Evolutionary conservation across 2,113 vertebrate genomes (phyloP).

Genomic region (Notothenia rossii): DNA sequence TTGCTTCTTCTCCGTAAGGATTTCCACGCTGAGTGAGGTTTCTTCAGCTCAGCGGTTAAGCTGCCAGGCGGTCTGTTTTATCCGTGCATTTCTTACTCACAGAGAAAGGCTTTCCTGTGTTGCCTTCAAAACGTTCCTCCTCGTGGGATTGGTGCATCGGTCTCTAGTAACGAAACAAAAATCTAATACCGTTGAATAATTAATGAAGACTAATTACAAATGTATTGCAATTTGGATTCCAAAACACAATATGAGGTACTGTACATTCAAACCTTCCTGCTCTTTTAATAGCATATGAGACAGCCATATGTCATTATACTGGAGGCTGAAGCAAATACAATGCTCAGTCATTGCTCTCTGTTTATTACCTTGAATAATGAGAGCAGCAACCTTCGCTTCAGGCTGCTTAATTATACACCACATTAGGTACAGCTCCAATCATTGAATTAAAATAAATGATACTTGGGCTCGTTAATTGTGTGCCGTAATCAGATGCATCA

Average conservation of each 20-base stretch:
- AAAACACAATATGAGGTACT: slow-evolving; percentile 13
- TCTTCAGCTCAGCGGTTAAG: slow-evolving; percentile 15
- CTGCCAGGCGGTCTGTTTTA: slow-evolving; percentile 14
- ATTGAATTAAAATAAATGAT: slow-evolving; percentile 40
- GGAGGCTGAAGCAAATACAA: slow-evolving; percentile 12
- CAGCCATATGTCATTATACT: slow-evolving; percentile 15
- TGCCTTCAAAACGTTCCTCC: slow-evolving; percentile 17
- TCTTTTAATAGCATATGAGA: not conserved
- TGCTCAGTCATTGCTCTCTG: slow-evolving; percentile 5
- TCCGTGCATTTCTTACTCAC: slow-evolving; percentile 2
- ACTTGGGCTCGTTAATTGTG: slow-evolving; percentile 17
- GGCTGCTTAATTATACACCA: slow-evolving; percentile 29
- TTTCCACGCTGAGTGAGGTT: slow-evolving; percentile 2
- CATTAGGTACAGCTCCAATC: slow-evolving; percentile 27
- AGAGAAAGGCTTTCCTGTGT: slow-evolving; percentile 14
- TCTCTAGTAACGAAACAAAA: slow-evolving; percentile 26
- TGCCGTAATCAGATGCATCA: slow-evolving; percentile 14
- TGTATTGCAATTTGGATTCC: slow-evolving; percentile 21
- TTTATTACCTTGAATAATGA: slow-evolving; percentile 38
- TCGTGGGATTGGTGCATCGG: slow-evolving; percentile 9
- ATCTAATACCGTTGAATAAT: slow-evolving; percentile 46
- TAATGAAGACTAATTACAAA: slow-evolving; percentile 39
- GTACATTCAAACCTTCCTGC: not conserved
- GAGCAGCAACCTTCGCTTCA: not conserved
- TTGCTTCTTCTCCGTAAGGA: slow-evolving; percentile 8